Conservation (phyloP, 2,888 invertebrate genomes). For the Hydriomena furcata region DNA sequence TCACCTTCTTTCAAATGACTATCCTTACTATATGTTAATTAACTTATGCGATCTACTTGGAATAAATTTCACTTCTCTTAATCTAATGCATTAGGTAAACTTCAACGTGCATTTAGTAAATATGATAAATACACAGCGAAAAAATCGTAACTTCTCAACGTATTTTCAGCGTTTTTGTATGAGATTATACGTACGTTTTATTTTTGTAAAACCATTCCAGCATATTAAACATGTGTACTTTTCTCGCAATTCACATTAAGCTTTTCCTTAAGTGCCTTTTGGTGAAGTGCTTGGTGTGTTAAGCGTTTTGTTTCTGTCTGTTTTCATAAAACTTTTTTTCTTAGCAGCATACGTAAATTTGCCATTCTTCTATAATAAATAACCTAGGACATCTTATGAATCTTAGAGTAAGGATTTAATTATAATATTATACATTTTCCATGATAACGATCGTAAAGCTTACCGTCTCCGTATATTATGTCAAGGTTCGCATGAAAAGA, state of each 20-base stretch:
- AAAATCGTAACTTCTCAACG: not conserved
- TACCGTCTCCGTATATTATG: slow-evolving; percentile 25
- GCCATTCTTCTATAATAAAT: slow-evolving; percentile 13
- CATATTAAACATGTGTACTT: slow-evolving; percentile 53
- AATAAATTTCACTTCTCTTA: slow-evolving; percentile 13
- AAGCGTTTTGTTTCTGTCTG: slow-evolving; percentile 11
- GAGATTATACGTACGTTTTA: not conserved
- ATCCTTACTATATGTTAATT: slow-evolving; percentile 36
- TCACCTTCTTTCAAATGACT: slow-evolving; percentile 30
- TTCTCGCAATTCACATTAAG: slow-evolving; percentile 51
- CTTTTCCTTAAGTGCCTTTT: slow-evolving; percentile 34
- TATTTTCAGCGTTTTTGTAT: slow-evolving; percentile 1
- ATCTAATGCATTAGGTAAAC: slow-evolving; percentile 5
- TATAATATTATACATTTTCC: slow-evolving; percentile 20
- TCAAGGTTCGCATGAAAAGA: slow-evolving; percentile 28
- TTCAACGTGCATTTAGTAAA: slow-evolving; percentile 9
- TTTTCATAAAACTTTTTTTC: slow-evolving; percentile 8
- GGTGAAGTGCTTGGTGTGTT: slow-evolving; percentile 5
- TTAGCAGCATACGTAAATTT: too few species aligned
- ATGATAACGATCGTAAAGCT: slow-evolving; percentile 16
- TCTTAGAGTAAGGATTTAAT: slow-evolving; percentile 20
- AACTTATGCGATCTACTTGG: slow-evolving; percentile 29
- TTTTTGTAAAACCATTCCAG: slow-evolving; percentile 30
- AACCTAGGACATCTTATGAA: slow-evolving; percentile 17
- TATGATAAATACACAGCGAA: slow-evolving; percentile 18